Percentiles rank a stretch among this genome's conserved stretches.
These are phyloP conservation scores for Piprites chloris DNA, from an alignment of 2,113 vertebrate genomes.

Conservation along the genomic window DNA sequence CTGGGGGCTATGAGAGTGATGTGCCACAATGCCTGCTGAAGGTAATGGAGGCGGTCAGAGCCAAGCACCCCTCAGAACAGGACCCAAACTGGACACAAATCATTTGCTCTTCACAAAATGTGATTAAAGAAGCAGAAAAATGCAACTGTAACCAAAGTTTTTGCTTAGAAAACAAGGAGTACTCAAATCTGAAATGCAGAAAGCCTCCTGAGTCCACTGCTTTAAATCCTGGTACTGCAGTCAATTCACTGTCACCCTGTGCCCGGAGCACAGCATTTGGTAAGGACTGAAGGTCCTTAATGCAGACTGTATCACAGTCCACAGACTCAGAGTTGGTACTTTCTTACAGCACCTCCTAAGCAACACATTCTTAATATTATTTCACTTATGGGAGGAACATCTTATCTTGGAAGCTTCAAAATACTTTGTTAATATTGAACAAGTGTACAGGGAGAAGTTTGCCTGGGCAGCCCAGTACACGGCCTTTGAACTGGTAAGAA, in stretches of 20 bases:
- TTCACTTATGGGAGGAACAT: not conserved
- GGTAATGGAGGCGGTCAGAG: not conserved
- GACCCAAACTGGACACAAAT: not conserved
- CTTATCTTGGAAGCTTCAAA: not conserved
- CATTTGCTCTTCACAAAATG: not conserved
- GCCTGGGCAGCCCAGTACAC: rapidly evolving
- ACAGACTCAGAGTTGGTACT: not conserved
- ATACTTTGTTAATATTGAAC: not conserved
- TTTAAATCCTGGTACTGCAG: not conserved
- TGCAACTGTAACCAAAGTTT: not conserved
- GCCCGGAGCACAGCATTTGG: not conserved
- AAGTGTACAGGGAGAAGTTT: not conserved
- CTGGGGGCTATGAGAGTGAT: not conserved
- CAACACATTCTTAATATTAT: not conserved
- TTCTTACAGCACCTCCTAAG: not conserved
- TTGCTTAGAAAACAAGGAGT: not conserved
- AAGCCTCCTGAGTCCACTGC: not conserved
- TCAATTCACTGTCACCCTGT: not conserved
- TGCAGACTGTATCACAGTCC: not conserved
- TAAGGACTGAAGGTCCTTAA: not conserved
- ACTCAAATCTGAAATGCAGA: not conserved
- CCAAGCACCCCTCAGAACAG: not conserved
- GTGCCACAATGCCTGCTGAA: not conserved
- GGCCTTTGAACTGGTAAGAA: not conserved
- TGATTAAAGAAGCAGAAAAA: not conserved